A percentile compares a stretch with the other conserved stretches of the same genome.
Conservation (phyloP, 2,797 vertebrate genomes). For the Dermochelys coriacea region DNA sequence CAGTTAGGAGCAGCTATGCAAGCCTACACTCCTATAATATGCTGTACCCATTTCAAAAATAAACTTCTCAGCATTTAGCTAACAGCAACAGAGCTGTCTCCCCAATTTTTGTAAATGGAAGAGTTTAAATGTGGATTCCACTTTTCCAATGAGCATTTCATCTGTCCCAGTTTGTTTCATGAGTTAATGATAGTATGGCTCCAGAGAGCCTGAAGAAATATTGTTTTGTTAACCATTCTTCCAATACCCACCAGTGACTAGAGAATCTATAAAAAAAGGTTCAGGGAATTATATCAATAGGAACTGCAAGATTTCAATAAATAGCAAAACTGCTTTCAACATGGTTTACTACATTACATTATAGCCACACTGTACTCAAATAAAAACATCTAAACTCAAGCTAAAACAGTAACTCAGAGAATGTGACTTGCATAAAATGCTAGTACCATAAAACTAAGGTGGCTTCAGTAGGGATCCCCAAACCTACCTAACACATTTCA, state of each 20-base stretch:
- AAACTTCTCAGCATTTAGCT: background rate
- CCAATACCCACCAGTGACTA: background rate
- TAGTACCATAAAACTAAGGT: constrained; percentile 5
- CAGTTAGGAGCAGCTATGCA: no score
- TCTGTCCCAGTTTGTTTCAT: background rate
- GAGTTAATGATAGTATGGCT: background rate
- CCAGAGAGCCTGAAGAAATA: background rate
- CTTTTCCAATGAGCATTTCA: background rate
- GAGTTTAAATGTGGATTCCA: background rate
- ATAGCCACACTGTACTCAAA: background rate
- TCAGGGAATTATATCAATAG: background rate
- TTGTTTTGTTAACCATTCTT: constrained; percentile 18
- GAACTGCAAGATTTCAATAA: constrained; percentile 18
- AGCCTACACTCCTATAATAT: background rate
- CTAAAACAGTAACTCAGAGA: constrained; percentile 20
- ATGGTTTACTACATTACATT: background rate
- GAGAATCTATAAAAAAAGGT: constrained; percentile 9
- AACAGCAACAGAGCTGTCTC: background rate
- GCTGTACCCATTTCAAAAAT: background rate
- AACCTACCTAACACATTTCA: background rate
- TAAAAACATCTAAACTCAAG: constrained; percentile 22
- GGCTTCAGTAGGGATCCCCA: background rate
- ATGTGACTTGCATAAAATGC: background rate
- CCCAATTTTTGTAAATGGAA: background rate
- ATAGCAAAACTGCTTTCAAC: background rate